Evolutionary conservation across 2,797 vertebrate species (phyloP).

Genomic region (Pogonophryne albipinna): DNA sequence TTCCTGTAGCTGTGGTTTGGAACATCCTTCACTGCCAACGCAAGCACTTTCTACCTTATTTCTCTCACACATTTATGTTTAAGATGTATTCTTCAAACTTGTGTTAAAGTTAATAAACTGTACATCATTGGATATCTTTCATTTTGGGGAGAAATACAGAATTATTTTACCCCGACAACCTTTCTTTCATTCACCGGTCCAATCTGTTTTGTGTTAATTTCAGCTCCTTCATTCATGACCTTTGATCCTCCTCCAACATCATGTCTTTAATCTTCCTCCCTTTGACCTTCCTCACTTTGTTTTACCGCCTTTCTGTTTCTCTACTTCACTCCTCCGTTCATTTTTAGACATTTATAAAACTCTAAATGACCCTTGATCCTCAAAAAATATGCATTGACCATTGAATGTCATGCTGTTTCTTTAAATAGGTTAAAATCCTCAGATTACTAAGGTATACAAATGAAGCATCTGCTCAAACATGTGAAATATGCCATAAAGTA

Average conservation of each 20-base stretch:
- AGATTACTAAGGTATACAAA: too few relatives aligned
- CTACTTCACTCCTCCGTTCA: background rate
- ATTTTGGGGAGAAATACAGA: background rate
- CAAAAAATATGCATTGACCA: background rate
- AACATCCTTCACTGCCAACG: conserved; percentile 1
- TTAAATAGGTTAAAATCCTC: background rate
- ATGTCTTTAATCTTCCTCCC: background rate
- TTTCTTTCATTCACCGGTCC: too few relatives aligned
- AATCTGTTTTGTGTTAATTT: background rate
- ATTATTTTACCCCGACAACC: background rate
- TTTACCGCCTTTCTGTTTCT: background rate
- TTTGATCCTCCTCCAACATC: conserved; percentile 8
- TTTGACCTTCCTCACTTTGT: background rate
- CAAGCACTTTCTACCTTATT: background rate
- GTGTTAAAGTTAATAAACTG: too few relatives aligned
- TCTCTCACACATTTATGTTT: background rate
- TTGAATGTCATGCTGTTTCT: background rate
- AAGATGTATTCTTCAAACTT: background rate
- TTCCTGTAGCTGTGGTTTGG: conserved; percentile 3
- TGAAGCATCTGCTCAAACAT: background rate
- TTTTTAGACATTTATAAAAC: background rate
- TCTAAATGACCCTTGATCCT: background rate
- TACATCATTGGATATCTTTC: too few relatives aligned
- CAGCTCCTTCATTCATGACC: background rate
- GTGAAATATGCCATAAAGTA: background rate